A percentile compares a stretch with the other conserved stretches of the same genome.
phyloP scores from a whole-genome alignment of 2,888 invertebrate species.

The Drosophila subsilvestris region DNA sequence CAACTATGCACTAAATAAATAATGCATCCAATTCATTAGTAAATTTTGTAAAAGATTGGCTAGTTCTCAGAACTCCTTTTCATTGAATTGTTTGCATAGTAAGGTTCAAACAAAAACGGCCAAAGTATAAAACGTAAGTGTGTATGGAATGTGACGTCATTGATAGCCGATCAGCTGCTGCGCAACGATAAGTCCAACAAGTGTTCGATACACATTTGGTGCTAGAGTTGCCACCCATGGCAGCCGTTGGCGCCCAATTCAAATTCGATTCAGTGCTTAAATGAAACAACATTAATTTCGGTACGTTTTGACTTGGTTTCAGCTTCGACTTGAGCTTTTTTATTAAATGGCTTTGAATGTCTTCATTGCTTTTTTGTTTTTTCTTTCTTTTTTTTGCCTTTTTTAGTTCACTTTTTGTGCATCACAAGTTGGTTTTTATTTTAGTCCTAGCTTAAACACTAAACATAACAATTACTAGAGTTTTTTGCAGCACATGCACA shows the following conservation, averaged over 20 bases:
- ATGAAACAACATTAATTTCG: conserved; percentile 25
- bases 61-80: too few species aligned
- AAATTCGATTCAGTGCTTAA: conserved; percentile 14
- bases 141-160: too few species aligned
- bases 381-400: conserved; percentile 59
- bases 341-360: conserved; percentile 41
- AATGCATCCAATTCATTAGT: too few species aligned
- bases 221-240: too few species aligned
- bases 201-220: too few species aligned
- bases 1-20: too few species aligned
- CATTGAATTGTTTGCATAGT: too few species aligned
- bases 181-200: too few species aligned
- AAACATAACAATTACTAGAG: conserved; percentile 71
- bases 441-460: conserved; percentile 64
- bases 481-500: conserved; percentile 36
- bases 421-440: conserved; percentile 68
- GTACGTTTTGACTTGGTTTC: conserved; percentile 31
- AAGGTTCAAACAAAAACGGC: too few species aligned
- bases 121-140: too few species aligned
- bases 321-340: conserved; percentile 37
- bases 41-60: too few species aligned
- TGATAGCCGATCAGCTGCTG: too few species aligned
- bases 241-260: background rate
- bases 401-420: conserved; percentile 60
- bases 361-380: conserved; percentile 15